Conservation (phyloP, 2,888 invertebrate species). For the Phyllotreta striolata region DNA sequence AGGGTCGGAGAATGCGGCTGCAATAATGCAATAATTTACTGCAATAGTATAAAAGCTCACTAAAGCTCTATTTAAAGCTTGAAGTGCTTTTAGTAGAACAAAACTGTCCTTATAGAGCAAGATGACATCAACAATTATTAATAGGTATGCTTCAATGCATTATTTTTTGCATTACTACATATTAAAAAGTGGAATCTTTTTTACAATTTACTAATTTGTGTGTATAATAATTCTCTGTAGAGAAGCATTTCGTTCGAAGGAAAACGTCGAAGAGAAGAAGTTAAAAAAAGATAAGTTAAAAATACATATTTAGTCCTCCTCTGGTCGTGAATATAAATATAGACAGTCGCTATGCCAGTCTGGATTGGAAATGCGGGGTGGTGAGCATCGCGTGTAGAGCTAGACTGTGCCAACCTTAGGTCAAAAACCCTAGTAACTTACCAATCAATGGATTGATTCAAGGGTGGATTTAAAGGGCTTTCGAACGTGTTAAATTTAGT, state of each 20-base stretch:
- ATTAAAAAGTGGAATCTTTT: too few relatives aligned
- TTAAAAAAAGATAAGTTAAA: not conserved
- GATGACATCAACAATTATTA: too few relatives aligned
- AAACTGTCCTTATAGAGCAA: too few relatives aligned
- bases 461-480: constrained; percentile 17
- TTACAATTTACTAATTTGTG: too few relatives aligned
- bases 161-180: too few relatives aligned
- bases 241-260: not conserved
- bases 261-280: too few relatives aligned
- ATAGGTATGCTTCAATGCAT: too few relatives aligned
- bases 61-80: too few relatives aligned
- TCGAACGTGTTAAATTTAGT: not conserved
- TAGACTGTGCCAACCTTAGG: constrained; percentile 45
- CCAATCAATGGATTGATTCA: constrained; percentile 29
- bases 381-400: constrained; percentile 41
- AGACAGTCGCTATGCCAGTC: constrained; percentile 29
- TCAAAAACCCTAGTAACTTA: constrained; percentile 42
- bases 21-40: too few relatives aligned
- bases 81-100: too few relatives aligned
- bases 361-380: constrained; percentile 34
- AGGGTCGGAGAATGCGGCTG: too few relatives aligned
- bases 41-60: too few relatives aligned
- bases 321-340: constrained; percentile 33
- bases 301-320: constrained; percentile 15
- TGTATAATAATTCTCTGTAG: not conserved